Evolutionary conservation across 2,888 invertebrate species (phyloP).

Genomic region (Gibbula magus): DNA sequence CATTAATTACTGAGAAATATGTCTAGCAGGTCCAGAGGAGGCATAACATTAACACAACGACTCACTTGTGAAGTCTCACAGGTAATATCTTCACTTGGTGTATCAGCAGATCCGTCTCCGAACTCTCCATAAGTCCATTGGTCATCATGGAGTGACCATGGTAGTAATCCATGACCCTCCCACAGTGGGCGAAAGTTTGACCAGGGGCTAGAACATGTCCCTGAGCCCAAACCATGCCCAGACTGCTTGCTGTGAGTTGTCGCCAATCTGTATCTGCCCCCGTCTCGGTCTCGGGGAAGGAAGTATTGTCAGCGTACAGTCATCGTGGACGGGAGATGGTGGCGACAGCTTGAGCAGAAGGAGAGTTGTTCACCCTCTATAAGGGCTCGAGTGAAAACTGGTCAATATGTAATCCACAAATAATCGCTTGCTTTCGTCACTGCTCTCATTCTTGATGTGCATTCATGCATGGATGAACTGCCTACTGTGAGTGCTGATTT

Average conservation of each 20-base stretch:
- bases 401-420: neutral
- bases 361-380: neutral
- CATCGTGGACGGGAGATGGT: neutral
- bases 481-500: too few relatives aligned
- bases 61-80: neutral
- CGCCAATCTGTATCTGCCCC: neutral
- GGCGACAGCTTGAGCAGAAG: neutral
- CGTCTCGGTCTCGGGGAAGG: neutral
- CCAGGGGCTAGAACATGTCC: neutral
- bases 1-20: too few relatives aligned
- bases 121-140: neutral
- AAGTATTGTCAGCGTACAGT: constrained; percentile 2
- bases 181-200: neutral
- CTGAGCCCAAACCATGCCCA: too few relatives aligned
- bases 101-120: neutral
- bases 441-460: neutral
- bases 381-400: neutral
- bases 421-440: neutral
- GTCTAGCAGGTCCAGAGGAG: too few relatives aligned
- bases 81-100: neutral
- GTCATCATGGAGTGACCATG: neutral
- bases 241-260: too few relatives aligned
- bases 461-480: neutral
- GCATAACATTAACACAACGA: neutral
- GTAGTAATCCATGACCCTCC: neutral